These are phyloP conservation scores for Pseudococcus viburni DNA, from an alignment of 2,888 invertebrate genomes.

Conservation along the genomic window DNA sequence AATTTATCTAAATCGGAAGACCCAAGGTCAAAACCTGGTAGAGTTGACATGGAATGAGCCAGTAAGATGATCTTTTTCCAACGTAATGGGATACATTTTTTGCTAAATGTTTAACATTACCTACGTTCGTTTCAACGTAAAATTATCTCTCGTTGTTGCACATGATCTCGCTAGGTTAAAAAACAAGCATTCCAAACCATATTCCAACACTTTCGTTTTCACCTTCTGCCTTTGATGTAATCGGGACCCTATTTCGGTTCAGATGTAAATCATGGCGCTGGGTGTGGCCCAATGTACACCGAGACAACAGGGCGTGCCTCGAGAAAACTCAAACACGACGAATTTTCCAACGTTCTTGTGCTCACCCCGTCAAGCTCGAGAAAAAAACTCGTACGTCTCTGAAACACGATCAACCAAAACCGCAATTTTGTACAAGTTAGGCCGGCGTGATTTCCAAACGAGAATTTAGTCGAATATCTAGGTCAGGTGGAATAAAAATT, in stretches of 20 bases:
- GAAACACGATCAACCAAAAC: background rate
- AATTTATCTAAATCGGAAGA: no score
- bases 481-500: background rate
- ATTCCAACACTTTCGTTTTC: no score
- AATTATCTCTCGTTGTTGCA: no score
- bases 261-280: background rate
- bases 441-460: background rate
- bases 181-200: no score
- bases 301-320: background rate
- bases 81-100: no score
- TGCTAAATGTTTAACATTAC: no score
- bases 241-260: background rate
- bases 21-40: no score
- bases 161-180: no score
- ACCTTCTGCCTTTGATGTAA: background rate
- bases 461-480: background rate
- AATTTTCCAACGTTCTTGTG: background rate
- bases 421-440: background rate
- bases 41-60: no score
- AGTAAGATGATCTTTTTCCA: no score
- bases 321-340: background rate
- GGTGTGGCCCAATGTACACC: background rate
- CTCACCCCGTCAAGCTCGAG: background rate
- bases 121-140: no score
- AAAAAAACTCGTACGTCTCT: background rate